Evolutionary conservation across 2,888 invertebrate species (phyloP).

Genomic region (Romanomermis culicivorax): DNA sequence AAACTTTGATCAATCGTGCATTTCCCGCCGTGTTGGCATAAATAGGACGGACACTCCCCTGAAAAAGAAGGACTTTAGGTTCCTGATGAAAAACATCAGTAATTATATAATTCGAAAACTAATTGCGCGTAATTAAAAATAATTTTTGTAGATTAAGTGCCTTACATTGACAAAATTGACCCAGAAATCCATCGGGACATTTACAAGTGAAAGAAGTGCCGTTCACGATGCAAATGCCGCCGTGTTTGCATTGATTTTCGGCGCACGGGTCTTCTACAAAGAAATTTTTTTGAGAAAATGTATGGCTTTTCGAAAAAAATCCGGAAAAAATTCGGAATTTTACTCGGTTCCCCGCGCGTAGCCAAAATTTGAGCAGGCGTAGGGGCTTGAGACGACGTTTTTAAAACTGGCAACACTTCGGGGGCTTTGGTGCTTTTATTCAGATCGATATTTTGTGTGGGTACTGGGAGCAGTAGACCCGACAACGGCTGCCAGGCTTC

Average conservation of each 20-base stretch:
- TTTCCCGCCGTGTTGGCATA: slow-evolving; percentile 6
- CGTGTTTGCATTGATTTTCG: neutral
- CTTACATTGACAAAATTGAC: neutral
- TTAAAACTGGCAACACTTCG: neutral
- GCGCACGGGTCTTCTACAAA: neutral
- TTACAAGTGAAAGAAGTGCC: slow-evolving; percentile 1
- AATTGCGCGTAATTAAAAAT: no score
- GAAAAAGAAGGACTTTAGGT: neutral
- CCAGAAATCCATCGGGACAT: slow-evolving; percentile 1
- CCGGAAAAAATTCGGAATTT: neutral
- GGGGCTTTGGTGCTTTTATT: neutral
- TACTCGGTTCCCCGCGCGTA: neutral
- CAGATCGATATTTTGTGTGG: no score
- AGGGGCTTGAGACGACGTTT: neutral
- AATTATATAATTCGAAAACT: no score
- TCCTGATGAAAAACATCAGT: no score
- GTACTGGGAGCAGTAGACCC: neutral
- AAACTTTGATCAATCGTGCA: slow-evolving; percentile 1
- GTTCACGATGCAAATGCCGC: neutral
- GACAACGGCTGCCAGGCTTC: neutral
- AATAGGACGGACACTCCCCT: slow-evolving; percentile 9
- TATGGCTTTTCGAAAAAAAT: no score
- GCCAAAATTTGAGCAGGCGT: neutral
- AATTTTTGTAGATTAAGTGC: no score
- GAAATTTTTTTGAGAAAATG: neutral